Base-by-base conservation (phyloP, 2,797 vertebrate species). In the Brachymystax lenok region DNA sequence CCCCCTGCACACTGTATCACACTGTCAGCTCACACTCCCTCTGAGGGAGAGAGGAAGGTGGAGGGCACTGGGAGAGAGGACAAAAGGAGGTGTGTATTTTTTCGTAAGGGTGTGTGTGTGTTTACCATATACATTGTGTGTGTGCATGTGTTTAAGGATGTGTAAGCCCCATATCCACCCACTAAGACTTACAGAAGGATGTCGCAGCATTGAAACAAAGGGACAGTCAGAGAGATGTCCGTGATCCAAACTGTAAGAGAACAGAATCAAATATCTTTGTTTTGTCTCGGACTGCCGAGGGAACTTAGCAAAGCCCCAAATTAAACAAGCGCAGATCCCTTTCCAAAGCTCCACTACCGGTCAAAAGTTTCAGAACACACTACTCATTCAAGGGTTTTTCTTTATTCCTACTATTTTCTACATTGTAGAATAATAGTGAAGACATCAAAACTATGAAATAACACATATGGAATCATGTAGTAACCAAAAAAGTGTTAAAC, bases 281-380 rank as follows among this genome's bases (percentile, higher is more conserved):
- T 33, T 40, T 30, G 24, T 82, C 76, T 79, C 67, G 33, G 14
- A 64, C 68, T 78, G 74, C 66, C 71, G 73, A 86, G 74, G 66
- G 71, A 78, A 79, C 74, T 69, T 82, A 80, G 63, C 72, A 77
- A 75, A 78, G 82, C 73, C 54, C 35, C 74, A 63, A 75, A 51
- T 50, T 70, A 80, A 84, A 87, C 76, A 64, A 64, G 40, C 61
- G 13, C 64, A 86, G 54, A 72, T 85, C 76, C 83, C 83, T 80
- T 88, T 80, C 79, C n/a, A 35, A 84, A 86, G 77, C 14, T 2
- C 4, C 30, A 30, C 30, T 30, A 30, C 3, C 30, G 30, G 30
- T 30, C 30, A 30, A 30, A 30, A 4, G 30, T 30, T 30, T 30
- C 4, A 30, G 30, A 30, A 30, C 30, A 30, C 30, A 24, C 30